Base-by-base conservation (phyloP, 2,113 vertebrate genomes). In the Tor tambroides region DNA sequence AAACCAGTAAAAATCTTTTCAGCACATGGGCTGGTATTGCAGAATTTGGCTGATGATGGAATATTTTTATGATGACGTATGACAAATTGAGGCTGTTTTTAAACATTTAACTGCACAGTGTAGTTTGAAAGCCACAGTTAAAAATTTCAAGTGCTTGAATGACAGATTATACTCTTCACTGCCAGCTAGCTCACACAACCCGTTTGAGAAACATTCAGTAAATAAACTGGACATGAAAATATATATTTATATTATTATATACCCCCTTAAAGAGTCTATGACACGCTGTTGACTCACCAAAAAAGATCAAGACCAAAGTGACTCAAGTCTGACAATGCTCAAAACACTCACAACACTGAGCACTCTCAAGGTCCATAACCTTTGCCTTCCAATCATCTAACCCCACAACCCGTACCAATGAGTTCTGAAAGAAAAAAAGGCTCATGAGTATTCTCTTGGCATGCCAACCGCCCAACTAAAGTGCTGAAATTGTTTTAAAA, bases 231-330 rank as follows among this genome's bases (percentile, higher is more conserved):
- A n/a, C 19, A 79, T n/a, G 51, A 35, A 80, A 32, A 38, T 59
- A 23, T n/a, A n/a, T 79, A 12, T 6, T 35, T 6, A 56, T 21
- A 56, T 35, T 54, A 32, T 15, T 17, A 59, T 10, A 59, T 11
- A 61, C 54, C 15, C 11, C 51, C 32, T 80, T 80, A 32, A 17
- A 21, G 17, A 17, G 38, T 19, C n/a, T 14, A 14, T 78, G 74
- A 78, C 59, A 67, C 43, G 14, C 6, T 46, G 61, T 28, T 78
- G 59, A 78, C 5, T 85, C 74, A 78, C 65, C 84, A 67, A 49
- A 38, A 63, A 12, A 78, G 41, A 78, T 30, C 26, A 78, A 30
- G 59, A 28, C 71, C 26, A 65, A 28, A 78, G 59, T 63, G 43
- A 51, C 41, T 78, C 26, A 30, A n/a, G 74, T 23, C 49, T 76